Percentiles rank a stretch among this genome's conserved stretches.
Evolutionary conservation across 2,113 vertebrate genomes (phyloP).

Genomic region (Anguilla japonica): DNA sequence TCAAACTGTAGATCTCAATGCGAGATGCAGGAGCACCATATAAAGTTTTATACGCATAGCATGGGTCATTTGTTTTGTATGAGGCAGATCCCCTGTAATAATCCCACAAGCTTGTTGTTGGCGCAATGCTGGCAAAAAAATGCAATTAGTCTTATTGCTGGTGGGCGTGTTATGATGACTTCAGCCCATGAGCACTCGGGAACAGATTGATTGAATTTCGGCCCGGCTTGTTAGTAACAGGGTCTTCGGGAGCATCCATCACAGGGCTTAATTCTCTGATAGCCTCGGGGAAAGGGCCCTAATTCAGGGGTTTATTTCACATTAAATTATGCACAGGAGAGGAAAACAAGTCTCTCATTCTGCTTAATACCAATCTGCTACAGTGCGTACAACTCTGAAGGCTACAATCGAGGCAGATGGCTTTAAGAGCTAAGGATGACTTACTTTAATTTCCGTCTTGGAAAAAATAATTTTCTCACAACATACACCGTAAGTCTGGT

Average conservation of each 20-base stretch:
- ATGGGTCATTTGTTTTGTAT: too few species aligned
- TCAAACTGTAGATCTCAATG: too few species aligned
- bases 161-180: neutral
- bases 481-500: too few species aligned
- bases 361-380: slow-evolving; percentile 42
- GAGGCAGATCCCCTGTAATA: too few species aligned
- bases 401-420: slow-evolving; percentile 29
- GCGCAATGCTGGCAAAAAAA: neutral
- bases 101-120: neutral
- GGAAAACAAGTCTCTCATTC: slow-evolving; percentile 27
- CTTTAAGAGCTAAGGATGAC: too few species aligned
- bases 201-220: neutral
- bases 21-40: too few species aligned
- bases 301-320: slow-evolving; percentile 33
- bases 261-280: neutral
- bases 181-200: neutral
- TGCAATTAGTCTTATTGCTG: neutral
- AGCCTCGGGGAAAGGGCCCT: neutral
- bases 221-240: neutral
- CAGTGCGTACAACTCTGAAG: slow-evolving; percentile 19
- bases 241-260: neutral
- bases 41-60: too few species aligned
- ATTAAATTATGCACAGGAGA: slow-evolving; percentile 37
- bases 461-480: too few species aligned
- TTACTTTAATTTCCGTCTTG: too few species aligned